These are phyloP conservation scores for Pediacus dermestoides DNA, from an alignment of 2,888 invertebrate species.

Conservation along the genomic window DNA sequence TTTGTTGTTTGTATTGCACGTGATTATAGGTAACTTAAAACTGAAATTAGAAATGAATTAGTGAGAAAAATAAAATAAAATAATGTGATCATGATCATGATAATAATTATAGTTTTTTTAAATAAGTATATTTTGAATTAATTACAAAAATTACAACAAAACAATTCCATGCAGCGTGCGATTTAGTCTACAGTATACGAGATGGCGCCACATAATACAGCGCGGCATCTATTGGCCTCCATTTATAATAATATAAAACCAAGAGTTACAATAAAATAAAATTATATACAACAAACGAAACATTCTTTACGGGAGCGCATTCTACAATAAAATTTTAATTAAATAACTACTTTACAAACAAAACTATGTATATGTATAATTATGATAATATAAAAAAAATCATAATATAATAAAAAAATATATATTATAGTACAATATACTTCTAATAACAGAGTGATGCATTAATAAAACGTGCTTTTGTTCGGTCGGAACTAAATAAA, in stretches of 20 bases:
- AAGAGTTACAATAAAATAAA: neutral
- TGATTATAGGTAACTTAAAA: conserved; percentile 53
- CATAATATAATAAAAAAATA: conserved; percentile 4
- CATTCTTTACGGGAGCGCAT: neutral
- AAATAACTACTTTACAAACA: neutral
- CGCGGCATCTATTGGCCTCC: too few species aligned
- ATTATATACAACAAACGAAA: neutral
- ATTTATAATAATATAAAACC: too few species aligned
- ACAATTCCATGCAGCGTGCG: too few species aligned
- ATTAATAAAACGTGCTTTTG: neutral
- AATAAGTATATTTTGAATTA: too few species aligned
- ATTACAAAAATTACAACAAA: too few species aligned
- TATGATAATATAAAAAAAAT: conserved; percentile 1
- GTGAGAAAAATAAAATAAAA: conserved; percentile 37
- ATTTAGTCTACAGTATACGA: too few species aligned
- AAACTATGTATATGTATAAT: conserved; percentile 1
- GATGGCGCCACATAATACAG: too few species aligned
- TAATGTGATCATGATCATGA: too few species aligned
- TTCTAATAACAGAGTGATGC: neutral
- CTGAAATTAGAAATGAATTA: conserved; percentile 50
- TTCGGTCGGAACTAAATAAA: too few species aligned
- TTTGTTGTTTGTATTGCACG: conserved; percentile 34
- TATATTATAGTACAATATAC: conserved; percentile 3
- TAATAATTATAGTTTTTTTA: too few species aligned
- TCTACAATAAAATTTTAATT: neutral